Evolutionary conservation across 1,140 invertebrate genomes (phyloP), one percentile per base, ranked within the genome.

Genomic region (Gerris buenoi): DNA sequence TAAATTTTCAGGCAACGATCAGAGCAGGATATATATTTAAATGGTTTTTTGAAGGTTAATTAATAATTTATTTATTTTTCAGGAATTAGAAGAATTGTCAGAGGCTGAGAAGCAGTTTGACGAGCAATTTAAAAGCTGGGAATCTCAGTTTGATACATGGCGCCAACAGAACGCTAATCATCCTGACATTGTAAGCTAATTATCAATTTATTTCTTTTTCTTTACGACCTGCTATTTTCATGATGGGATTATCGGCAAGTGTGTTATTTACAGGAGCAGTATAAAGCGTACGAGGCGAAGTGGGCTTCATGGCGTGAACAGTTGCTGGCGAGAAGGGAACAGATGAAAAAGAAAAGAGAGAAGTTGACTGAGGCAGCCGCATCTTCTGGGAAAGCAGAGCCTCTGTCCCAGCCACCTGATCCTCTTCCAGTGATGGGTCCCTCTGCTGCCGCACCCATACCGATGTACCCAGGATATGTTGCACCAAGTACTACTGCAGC

Each of bases 111-210:
- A 84, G 75, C 83, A 83, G 60, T 91, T 93, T 78, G 88, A 91
- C 73, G 83, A 84, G 65, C 84, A 91, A 73, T 91, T 93, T 74
- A 83, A 85, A 74, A 85, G 88, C 72, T 93, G 89, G 89, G 89
- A 93, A 76, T 82, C 86, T 69, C 86, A 91, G 72, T 91, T 91
- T 74, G 85, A 88, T 70, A 86, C 86, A 71, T 93, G 90, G 90
- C 89, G 88, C 75, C 81, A 84, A 68, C 87, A 89, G 73, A 92
- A 92, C 79, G 84, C 84, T 25, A 88, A 89, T 76, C 89, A 93
- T 81, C 89, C 89, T 18, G 89, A 91, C 74, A 89, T 88, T 77
- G 83, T 85, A 77, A 75, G 33, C n/a, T 46, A 46, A 46, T 46
- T 18, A 46, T 46, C 33, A n/a, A n/a, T n/a, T n/a, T n/a, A n/a